A percentile compares a stretch with the other conserved stretches of the same genome.
These are phyloP conservation scores for Pyrrhosoma nymphula DNA, from an alignment of 2,888 invertebrate species.

Conservation along the genomic window DNA sequence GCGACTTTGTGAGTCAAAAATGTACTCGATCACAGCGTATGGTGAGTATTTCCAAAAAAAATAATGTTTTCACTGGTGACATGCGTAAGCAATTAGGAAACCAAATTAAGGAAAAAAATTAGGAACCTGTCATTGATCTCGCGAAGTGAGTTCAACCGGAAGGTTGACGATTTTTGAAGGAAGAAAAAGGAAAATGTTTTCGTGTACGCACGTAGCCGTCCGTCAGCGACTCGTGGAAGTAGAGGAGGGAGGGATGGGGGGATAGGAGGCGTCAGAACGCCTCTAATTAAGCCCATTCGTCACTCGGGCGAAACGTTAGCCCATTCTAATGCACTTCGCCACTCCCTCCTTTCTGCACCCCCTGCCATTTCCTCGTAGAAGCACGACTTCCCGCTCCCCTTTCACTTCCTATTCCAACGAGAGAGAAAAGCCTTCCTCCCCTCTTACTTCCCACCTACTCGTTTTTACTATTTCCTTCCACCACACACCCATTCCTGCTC, in stretches of 20 bases:
- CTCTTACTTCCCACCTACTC: background rate
- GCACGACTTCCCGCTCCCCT: too few relatives aligned
- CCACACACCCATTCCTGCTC: background rate
- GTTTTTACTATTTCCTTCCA: background rate
- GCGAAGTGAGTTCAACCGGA: background rate
- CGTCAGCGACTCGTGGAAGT: too few relatives aligned
- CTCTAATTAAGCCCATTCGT: slow-evolving; percentile 32
- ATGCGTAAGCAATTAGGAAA: too few relatives aligned
- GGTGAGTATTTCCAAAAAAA: too few relatives aligned
- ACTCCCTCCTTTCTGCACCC: background rate
- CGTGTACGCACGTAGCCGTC: background rate
- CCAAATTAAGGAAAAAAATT: too few relatives aligned
- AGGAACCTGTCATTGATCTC: background rate
- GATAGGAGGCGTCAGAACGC: background rate
- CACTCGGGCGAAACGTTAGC: background rate
- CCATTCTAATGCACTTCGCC: background rate
- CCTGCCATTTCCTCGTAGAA: background rate
- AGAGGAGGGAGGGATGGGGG: background rate
- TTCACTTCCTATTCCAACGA: too few relatives aligned
- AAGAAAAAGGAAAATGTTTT: background rate
- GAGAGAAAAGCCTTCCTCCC: too few relatives aligned
- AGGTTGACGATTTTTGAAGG: background rate
- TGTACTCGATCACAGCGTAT: too few relatives aligned
- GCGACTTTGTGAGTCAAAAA: too few relatives aligned
- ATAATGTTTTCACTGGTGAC: too few relatives aligned